Evolutionary conservation across 2,113 vertebrate species (phyloP).

Genomic region (Phoenicopterus ruber): DNA sequence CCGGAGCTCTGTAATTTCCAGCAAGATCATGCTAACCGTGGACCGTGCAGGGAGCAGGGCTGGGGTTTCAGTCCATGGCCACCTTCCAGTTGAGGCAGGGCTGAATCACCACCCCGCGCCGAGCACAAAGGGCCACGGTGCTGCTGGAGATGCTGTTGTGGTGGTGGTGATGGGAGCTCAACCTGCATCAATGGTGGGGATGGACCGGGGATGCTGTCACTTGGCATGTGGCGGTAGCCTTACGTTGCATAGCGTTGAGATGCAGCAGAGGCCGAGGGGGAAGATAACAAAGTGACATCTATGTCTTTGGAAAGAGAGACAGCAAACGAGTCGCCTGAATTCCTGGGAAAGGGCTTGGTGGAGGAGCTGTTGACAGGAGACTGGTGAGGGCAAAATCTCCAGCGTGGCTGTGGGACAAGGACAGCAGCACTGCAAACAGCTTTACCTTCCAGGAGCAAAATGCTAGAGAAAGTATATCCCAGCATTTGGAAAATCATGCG

Average conservation of each 20-base stretch:
- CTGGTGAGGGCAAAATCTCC: not conserved
- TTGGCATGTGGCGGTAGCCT: not conserved
- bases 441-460: not conserved
- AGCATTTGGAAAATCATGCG: not conserved
- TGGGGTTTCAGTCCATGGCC: not conserved
- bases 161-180: not conserved
- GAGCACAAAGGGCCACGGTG: not conserved
- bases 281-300: not conserved
- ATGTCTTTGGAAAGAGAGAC: not conserved
- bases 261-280: not conserved
- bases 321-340: not conserved
- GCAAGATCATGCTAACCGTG: not conserved
- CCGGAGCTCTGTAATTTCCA: not conserved
- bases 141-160: not conserved
- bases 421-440: not conserved
- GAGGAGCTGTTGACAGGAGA: not conserved
- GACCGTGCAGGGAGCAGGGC: not conserved
- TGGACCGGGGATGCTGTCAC: not conserved
- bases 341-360: not conserved
- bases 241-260: not conserved
- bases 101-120: not conserved
- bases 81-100: not conserved
- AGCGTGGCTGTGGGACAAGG: not conserved
- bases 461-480: not conserved
- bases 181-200: not conserved